Evolutionary conservation across 2,888 invertebrate genomes (phyloP).

Genomic region (Chelonus formosanus): DNA sequence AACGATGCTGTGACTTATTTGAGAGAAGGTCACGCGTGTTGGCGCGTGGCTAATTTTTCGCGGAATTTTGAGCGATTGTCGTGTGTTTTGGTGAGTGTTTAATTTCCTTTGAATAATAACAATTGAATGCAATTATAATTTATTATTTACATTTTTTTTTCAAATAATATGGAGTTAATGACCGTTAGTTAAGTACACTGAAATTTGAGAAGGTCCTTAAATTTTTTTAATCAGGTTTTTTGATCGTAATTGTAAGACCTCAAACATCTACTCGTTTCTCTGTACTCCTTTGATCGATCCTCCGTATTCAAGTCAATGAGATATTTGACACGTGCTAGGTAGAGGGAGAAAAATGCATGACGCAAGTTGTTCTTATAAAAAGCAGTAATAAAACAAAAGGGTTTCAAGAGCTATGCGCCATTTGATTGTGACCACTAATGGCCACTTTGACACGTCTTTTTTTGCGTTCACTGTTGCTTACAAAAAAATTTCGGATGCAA

Average conservation of each 20-base stretch:
- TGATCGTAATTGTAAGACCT: too few relatives aligned
- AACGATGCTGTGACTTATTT: conserved; percentile 20
- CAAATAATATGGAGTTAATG: too few relatives aligned
- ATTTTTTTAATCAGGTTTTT: too few relatives aligned
- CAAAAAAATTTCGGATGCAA: neutral
- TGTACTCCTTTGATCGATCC: conserved; percentile 27
- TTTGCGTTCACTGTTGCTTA: neutral
- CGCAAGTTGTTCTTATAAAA: conserved; percentile 22
- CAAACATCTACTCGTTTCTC: neutral
- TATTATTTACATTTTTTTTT: too few relatives aligned
- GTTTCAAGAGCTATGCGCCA: conserved; percentile 2
- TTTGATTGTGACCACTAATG: conserved; percentile 18
- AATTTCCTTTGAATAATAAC: neutral
- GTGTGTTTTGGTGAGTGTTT: conserved; percentile 5
- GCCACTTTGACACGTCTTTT: conserved; percentile 22
- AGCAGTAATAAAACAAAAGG: conserved; percentile 14
- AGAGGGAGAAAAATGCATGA: conserved; percentile 18
- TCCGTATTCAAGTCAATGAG: conserved; percentile 33
- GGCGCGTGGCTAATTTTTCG: conserved; percentile 15
- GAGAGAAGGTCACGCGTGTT: conserved; percentile 18
- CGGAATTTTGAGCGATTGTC: neutral
- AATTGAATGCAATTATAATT: neutral
- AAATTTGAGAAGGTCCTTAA: too few relatives aligned
- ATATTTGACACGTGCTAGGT: conserved; percentile 37
- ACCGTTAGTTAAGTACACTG: too few relatives aligned